Percentiles rank a stretch among this genome's conserved stretches.
These are phyloP conservation scores for Dipodomys spectabilis DNA, from an alignment of 2,113 vertebrate species.

Conservation along the genomic window DNA sequence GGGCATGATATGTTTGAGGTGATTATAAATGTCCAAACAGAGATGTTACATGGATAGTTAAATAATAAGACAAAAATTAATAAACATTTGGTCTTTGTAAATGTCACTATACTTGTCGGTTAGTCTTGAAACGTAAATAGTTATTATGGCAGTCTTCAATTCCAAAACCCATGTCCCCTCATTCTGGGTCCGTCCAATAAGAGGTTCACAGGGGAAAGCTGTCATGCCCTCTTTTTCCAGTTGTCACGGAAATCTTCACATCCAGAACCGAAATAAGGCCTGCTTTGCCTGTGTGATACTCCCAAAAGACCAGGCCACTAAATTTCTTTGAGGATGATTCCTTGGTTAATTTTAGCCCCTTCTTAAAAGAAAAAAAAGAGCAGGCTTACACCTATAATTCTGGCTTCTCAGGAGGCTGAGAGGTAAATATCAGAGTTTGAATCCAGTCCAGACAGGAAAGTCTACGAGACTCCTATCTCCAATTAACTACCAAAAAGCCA, in stretches of 20 bases:
- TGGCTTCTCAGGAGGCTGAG: too few species aligned
- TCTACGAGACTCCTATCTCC: too few species aligned
- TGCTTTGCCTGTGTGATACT: not conserved
- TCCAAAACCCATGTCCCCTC: not conserved
- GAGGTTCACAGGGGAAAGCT: not conserved
- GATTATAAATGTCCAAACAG: not conserved
- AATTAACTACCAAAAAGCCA: too few species aligned
- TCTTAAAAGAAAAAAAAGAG: constrained; percentile 35
- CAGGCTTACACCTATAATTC: too few species aligned
- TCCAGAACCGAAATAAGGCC: not conserved
- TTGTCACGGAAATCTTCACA: not conserved
- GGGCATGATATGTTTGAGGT: not conserved
- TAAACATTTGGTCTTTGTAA: not conserved
- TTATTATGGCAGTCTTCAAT: not conserved
- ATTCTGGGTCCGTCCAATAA: not conserved
- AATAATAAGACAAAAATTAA: not conserved
- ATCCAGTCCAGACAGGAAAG: too few species aligned
- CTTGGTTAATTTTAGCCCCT: not conserved
- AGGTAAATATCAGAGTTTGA: too few species aligned
- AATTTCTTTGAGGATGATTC: not conserved
- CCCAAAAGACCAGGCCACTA: not conserved
- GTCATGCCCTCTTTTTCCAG: not conserved
- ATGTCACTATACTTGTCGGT: not conserved
- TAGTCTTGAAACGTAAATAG: too few species aligned
- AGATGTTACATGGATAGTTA: not conserved